Conservation (phyloP, 2,888 invertebrate genomes). For the Pollenia amentaria region DNA sequence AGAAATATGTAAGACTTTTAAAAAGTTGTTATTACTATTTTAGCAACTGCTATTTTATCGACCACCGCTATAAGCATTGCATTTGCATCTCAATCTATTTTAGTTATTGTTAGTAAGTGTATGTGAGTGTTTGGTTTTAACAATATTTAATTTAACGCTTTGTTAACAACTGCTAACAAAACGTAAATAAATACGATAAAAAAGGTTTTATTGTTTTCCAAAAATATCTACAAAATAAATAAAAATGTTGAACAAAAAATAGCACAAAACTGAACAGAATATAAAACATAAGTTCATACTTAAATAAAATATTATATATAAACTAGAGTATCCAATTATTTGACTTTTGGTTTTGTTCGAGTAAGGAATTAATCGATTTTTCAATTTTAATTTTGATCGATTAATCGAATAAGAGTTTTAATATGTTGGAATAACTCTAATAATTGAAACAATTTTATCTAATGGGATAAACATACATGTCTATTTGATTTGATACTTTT, state of each 20-base stretch:
- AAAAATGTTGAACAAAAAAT: conserved; percentile 5
- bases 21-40: too few relatives aligned
- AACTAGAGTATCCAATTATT: too few relatives aligned
- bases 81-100: conserved; percentile 4
- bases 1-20: too few relatives aligned
- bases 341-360: too few relatives aligned
- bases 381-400: too few relatives aligned
- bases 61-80: background rate
- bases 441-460: too few relatives aligned
- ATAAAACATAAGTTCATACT: conserved; percentile 14
- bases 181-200: conserved; percentile 38
- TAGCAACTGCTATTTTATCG: background rate
- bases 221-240: background rate
- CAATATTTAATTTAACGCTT: conserved; percentile 67
- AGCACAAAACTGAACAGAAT: background rate
- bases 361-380: too few relatives aligned
- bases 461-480: too few relatives aligned
- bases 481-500: too few relatives aligned
- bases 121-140: background rate
- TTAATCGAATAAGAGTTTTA: too few relatives aligned
- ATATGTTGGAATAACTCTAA: too few relatives aligned
- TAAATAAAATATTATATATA: conserved; percentile 5
- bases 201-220: conserved; percentile 30
- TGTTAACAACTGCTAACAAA: conserved; percentile 59
- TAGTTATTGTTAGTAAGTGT: background rate